Evolutionary conservation across 2,888 invertebrate species (phyloP).

Genomic region (Steinernema scapterisci): DNA sequence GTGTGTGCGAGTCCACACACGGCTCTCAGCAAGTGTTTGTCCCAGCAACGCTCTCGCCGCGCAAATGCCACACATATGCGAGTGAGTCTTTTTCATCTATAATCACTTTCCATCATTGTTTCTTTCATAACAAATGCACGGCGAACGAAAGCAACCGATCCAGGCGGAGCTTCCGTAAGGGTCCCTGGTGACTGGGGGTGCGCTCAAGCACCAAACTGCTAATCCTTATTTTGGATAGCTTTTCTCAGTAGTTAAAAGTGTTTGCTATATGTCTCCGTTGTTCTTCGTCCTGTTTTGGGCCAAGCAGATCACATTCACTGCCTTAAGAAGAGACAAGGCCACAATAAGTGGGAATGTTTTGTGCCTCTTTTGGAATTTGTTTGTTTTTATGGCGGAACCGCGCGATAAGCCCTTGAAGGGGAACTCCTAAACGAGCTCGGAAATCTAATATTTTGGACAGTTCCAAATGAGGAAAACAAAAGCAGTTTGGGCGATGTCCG

Average conservation of each 20-base stretch:
- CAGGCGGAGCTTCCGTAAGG: constrained; percentile 21
- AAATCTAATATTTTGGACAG: too few species aligned
- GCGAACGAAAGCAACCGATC: constrained; percentile 24
- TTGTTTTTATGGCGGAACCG: neutral
- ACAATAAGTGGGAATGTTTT: neutral
- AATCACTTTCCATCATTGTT: constrained; percentile 32
- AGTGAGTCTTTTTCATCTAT: constrained; percentile 32
- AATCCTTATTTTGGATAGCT: constrained; percentile 32
- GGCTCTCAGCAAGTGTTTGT: constrained; percentile 33
- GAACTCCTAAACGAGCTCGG: too few species aligned
- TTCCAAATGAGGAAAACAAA: too few species aligned
- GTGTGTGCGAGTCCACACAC: neutral
- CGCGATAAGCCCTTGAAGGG: too few species aligned
- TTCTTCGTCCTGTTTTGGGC: neutral
- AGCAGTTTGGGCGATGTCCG: too few species aligned
- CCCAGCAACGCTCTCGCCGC: constrained; percentile 27
- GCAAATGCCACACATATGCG: constrained; percentile 25
- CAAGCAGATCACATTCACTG: neutral
- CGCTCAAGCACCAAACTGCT: constrained; percentile 25
- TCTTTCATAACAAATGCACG: constrained; percentile 32
- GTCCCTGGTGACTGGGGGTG: constrained; percentile 20
- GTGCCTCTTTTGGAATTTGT: neutral
- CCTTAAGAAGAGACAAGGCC: neutral
- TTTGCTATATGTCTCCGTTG: neutral
- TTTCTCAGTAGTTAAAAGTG: constrained; percentile 21